phyloP scores from a whole-genome alignment of 2,888 invertebrate genomes.

The Biston betularia region DNA sequence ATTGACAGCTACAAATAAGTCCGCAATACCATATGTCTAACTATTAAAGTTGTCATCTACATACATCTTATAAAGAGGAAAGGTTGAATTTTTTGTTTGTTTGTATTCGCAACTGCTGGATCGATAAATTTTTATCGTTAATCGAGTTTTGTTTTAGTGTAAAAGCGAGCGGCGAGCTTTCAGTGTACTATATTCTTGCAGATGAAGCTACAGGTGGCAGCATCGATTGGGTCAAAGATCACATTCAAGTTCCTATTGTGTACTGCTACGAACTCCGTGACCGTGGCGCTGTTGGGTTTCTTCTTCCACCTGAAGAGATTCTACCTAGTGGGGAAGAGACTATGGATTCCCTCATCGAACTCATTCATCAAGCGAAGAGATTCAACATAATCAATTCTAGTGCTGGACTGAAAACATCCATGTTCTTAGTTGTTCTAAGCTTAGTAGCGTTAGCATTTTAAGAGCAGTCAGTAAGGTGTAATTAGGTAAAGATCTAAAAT shows the following conservation, averaged over 20 bases:
- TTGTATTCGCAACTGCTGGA: too few relatives aligned
- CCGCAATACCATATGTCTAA: too few relatives aligned
- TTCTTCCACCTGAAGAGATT: conserved; percentile 87
- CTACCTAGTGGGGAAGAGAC: conserved; percentile 82
- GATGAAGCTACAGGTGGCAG: conserved; percentile 72
- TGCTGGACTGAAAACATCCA: conserved; percentile 3
- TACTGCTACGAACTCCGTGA: conserved; percentile 85
- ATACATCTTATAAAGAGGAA: too few relatives aligned
- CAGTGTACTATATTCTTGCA: too few relatives aligned
- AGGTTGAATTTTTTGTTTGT: too few relatives aligned
- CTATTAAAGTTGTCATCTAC: too few relatives aligned
- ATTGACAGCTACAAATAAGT: too few relatives aligned
- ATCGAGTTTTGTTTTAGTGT: too few relatives aligned
- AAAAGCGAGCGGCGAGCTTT: too few relatives aligned
- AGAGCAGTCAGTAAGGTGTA: not conserved
- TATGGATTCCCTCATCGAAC: conserved; percentile 75
- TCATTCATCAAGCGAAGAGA: conserved; percentile 64
- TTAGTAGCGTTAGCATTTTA: not conserved
- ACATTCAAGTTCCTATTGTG: conserved; percentile 60
- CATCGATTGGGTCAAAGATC: conserved; percentile 70
- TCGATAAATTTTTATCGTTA: too few relatives aligned
- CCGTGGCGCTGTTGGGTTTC: conserved; percentile 84
- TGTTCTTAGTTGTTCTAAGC: conserved; percentile 4
- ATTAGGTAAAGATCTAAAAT: too few relatives aligned
- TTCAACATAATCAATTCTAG: conserved; percentile 52